phyloP scores from a whole-genome alignment of 2,888 invertebrate genomes.

The Synergus japonicus region DNA sequence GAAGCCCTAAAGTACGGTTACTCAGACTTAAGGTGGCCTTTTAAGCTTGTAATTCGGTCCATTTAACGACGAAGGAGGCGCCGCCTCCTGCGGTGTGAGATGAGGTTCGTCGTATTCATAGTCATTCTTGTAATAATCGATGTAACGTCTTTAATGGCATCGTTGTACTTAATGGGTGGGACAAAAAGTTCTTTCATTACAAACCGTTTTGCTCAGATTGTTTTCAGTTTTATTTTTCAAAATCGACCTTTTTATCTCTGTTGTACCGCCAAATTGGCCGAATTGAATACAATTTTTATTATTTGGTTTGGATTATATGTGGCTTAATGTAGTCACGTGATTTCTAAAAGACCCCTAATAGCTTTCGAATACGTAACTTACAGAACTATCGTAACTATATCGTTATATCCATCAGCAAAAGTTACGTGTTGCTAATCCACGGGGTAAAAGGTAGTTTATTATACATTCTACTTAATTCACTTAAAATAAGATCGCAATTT shows the following conservation, averaged over 20 bases:
- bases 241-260: neutral
- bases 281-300: neutral
- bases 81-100: slow-evolving; percentile 69
- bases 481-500: too few relatives aligned
- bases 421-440: too few relatives aligned
- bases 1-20: neutral
- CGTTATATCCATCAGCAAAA: too few relatives aligned
- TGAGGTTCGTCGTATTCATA: slow-evolving; percentile 70
- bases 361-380: too few relatives aligned
- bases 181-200: slow-evolving; percentile 24
- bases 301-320: neutral
- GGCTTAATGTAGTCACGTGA: too few relatives aligned
- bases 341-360: too few relatives aligned
- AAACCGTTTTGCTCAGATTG: neutral
- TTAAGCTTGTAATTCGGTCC: slow-evolving; percentile 68
- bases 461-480: too few relatives aligned
- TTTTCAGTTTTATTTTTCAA: slow-evolving; percentile 9
- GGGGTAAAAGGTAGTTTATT: too few relatives aligned
- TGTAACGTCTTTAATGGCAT: slow-evolving; percentile 64
- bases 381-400: too few relatives aligned
- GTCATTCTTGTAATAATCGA: slow-evolving; percentile 73
- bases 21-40: neutral
- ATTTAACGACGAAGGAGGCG: slow-evolving; percentile 62
- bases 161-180: slow-evolving; percentile 53
- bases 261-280: neutral